Base-by-base conservation (phyloP, 1,140 invertebrate species). In the Temnothorax curvispinosus region DNA sequence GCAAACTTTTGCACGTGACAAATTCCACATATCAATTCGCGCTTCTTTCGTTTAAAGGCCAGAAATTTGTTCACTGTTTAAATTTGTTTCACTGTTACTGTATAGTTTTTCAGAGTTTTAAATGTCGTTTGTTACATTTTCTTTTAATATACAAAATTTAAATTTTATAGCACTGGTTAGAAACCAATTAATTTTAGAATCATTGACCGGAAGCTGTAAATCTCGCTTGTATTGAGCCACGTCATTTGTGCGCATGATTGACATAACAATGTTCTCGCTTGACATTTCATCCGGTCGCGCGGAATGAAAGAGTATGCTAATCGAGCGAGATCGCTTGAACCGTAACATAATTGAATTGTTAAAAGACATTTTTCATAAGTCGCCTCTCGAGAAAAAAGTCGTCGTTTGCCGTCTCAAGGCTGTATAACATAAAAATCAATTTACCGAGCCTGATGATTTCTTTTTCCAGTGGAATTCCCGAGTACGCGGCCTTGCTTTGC, bases 401-500 rank as follows among this genome's bases (percentile, higher is more conserved):
- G 27, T 76, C 21, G 21, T 18, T 44, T 13, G 54, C n/a, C 27
- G 27, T 27, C 21, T 44, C 54, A 76, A 76, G 74, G 38, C 7
- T 60, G 38, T 44, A 41, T 8, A 38, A n/a, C 38, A 58, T 15
- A 15, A 58, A 41, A 60, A 38, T 60, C 2, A 9, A 15, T 21
- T 60, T 77, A 62, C 7, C 21, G 62, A 44, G 56, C 41, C 41
- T 27, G n/a, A 60, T 60, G 18, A 41, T 44, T 38, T 65, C 38
- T 15, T 74, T 74, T 72, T 80, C 15, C 75, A 94, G 94, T 60
- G 93, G 93, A 41, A 93, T 94, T 58, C 94, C 96, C 3, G 96
- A 97, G 84, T 97, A 97, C 90, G 97, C 98, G 1, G 96, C 98
- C 32, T 93, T 98, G 1, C 95, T 99, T 1, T 97, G 97, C 88